A percentile compares a stretch with the other conserved stretches of the same genome.
Evolutionary conservation across 1,140 invertebrate genomes (phyloP).

Genomic region (Lethrus apterus): DNA sequence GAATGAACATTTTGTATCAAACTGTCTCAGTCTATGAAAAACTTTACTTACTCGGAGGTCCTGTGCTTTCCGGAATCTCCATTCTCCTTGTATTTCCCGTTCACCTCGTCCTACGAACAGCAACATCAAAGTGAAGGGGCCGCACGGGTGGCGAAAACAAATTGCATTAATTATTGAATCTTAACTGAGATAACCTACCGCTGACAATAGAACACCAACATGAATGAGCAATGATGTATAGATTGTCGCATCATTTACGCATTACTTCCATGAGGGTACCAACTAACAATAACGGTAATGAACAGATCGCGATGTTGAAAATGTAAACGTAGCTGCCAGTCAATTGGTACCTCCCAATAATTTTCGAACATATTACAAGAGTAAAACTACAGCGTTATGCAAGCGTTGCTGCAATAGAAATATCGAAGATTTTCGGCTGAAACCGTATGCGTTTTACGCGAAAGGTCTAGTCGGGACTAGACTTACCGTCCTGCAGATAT

Average conservation of each 20-base stretch:
- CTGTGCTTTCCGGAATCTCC: constrained; percentile 44
- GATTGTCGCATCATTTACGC: too few relatives aligned
- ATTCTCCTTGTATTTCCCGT: constrained; percentile 52
- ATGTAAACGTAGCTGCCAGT: too few relatives aligned
- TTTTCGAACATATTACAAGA: too few relatives aligned
- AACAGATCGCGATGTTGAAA: too few relatives aligned
- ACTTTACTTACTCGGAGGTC: constrained; percentile 46
- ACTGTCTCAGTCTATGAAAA: neutral
- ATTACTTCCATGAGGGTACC: too few relatives aligned
- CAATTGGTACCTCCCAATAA: too few relatives aligned
- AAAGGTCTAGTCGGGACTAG: constrained; percentile 41
- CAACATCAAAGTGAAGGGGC: constrained; percentile 51
- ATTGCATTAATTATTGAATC: constrained; percentile 38
- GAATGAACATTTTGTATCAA: constrained; percentile 1
- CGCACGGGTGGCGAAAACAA: constrained; percentile 33
- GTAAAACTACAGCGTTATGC: too few relatives aligned
- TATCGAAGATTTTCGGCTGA: too few relatives aligned
- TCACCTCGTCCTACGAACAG: constrained; percentile 57
- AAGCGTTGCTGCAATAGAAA: too few relatives aligned
- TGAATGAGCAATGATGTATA: too few relatives aligned
- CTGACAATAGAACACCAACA: too few relatives aligned
- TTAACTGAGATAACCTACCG: constrained; percentile 20
- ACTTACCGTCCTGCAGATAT: constrained; percentile 39
- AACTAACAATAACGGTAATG: too few relatives aligned
- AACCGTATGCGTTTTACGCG: constrained; percentile 19